Evolutionary conservation across 2,113 vertebrate species (phyloP).

Genomic region (Hemiscyllium ocellatum): DNA sequence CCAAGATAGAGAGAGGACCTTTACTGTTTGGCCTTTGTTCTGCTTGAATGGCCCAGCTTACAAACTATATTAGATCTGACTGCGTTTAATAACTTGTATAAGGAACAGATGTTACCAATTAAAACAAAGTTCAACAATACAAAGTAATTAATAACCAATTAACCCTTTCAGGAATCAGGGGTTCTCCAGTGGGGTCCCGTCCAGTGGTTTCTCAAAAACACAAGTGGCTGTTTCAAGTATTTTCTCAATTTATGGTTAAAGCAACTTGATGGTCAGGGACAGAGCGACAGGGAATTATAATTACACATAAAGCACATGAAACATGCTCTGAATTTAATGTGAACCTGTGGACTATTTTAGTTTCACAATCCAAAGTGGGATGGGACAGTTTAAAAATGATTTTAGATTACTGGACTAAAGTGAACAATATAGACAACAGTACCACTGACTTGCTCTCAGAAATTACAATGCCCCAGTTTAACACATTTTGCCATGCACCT

Average conservation of each 20-base stretch:
- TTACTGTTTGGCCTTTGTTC: not conserved
- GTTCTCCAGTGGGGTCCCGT: not conserved
- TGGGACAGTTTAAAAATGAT: too few relatives aligned
- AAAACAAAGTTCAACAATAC: conserved; percentile 6
- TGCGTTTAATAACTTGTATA: not conserved
- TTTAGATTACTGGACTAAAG: not conserved
- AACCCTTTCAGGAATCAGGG: not conserved
- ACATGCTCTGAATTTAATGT: not conserved
- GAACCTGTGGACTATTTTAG: not conserved
- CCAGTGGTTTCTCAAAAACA: not conserved
- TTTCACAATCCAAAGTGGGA: not conserved
- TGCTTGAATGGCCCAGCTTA: not conserved
- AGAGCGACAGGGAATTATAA: not conserved
- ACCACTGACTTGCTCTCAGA: not conserved
- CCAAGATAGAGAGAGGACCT: not conserved
- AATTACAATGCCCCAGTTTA: not conserved
- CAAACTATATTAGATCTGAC: conserved; percentile 10
- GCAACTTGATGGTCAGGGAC: not conserved
- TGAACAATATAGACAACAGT: not conserved
- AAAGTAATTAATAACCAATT: not conserved
- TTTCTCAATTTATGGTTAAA: not conserved
- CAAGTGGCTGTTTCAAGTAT: not conserved
- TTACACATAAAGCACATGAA: not conserved
- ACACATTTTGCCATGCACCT: not conserved
- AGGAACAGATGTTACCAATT: conserved; percentile 15